These are phyloP conservation scores for Notamacropus eugenii DNA, from an alignment of 2,797 vertebrate species.

Conservation along the genomic window DNA sequence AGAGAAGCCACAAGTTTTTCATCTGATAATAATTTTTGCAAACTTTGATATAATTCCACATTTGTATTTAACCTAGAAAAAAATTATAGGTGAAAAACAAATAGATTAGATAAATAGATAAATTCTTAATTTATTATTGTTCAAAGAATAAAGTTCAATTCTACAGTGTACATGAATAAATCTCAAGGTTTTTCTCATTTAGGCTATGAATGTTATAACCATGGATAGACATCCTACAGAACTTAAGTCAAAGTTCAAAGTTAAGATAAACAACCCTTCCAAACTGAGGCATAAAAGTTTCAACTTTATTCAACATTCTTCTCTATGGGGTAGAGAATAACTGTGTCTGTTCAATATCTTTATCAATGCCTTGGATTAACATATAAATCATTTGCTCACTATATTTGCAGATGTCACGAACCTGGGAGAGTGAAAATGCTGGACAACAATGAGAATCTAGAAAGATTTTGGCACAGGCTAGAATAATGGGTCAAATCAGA, in stretches of 20 bases:
- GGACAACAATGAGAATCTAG: not conserved
- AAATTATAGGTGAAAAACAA: constrained; percentile 59
- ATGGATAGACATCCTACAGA: not conserved
- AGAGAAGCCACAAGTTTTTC: constrained; percentile 88
- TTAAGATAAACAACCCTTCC: not conserved
- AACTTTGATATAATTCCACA: constrained; percentile 93
- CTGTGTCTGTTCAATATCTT: not conserved
- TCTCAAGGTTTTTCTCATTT: not conserved
- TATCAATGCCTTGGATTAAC: not conserved
- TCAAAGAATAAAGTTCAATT: not conserved
- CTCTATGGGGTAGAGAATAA: not conserved
- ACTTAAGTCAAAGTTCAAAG: not conserved
- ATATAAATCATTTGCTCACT: not conserved
- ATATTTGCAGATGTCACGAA: not conserved
- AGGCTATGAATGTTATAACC: not conserved
- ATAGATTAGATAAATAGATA: not conserved
- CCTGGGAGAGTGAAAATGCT: not conserved
- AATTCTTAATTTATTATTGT: constrained; percentile 5
- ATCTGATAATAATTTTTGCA: constrained; percentile 90
- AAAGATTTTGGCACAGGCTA: not conserved
- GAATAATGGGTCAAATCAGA: not conserved
- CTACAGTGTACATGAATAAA: not conserved
- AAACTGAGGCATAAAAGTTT: not conserved
- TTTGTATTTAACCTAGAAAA: constrained; percentile 95
- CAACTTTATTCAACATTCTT: not conserved